These are phyloP conservation scores for Drosophila gaucha DNA, from an alignment of 2,888 invertebrate species.

Conservation along the genomic window DNA sequence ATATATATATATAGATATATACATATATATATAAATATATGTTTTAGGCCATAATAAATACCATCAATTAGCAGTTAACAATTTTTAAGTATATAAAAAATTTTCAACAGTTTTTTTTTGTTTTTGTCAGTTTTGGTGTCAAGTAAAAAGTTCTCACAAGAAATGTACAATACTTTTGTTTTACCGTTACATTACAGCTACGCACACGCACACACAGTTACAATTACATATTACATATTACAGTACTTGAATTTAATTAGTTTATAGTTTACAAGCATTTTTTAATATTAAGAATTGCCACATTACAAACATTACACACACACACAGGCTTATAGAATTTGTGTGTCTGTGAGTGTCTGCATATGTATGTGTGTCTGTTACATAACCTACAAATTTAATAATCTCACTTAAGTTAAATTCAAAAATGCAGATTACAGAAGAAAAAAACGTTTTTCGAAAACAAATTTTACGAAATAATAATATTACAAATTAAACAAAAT, in stretches of 20 bases:
- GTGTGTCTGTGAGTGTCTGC: neutral
- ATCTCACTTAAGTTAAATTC: constrained; percentile 71
- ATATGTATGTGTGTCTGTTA: neutral
- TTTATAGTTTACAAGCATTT: constrained; percentile 56
- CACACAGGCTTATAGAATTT: neutral
- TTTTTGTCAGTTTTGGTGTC: constrained; percentile 68
- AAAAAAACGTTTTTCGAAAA: constrained; percentile 63
- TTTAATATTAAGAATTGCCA: constrained; percentile 31
- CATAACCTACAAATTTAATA: constrained; percentile 54
- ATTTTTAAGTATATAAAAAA: constrained; percentile 73
- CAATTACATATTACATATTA: constrained; percentile 37
- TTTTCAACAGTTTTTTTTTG: constrained; percentile 68
- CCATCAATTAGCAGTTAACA: constrained; percentile 77
- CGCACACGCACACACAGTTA: constrained; percentile 38
- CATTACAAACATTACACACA: constrained; percentile 7
- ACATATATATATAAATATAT: constrained; percentile 21
- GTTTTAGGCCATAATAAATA: constrained; percentile 73
- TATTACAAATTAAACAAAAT: constrained; percentile 35
- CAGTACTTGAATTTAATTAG: constrained; percentile 36
- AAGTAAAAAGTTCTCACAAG: constrained; percentile 78
- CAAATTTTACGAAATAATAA: constrained; percentile 38
- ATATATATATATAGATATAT: constrained; percentile 16
- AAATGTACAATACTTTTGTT: constrained; percentile 74
- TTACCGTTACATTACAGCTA: constrained; percentile 57
- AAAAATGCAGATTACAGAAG: constrained; percentile 51